These are phyloP conservation scores for Polyommatus iphigenia DNA, from an alignment of 2,888 invertebrate species.

Conservation along the genomic window DNA sequence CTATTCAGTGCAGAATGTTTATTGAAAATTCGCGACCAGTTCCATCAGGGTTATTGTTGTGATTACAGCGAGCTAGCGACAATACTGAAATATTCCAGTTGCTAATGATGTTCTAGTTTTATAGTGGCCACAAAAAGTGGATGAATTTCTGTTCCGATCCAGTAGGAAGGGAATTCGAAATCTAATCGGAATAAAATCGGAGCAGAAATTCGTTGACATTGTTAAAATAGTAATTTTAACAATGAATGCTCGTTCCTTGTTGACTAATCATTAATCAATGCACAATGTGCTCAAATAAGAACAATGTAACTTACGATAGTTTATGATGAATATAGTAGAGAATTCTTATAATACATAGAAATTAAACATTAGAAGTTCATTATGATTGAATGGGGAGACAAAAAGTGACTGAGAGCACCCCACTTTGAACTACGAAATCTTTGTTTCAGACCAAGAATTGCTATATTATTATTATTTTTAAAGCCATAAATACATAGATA, in stretches of 20 bases:
- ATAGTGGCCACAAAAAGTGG: neutral
- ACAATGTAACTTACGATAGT: neutral
- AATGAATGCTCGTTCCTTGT: too few relatives aligned
- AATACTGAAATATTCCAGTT: neutral
- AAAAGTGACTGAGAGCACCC: too few relatives aligned
- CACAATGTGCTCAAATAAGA: too few relatives aligned
- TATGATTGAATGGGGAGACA: neutral
- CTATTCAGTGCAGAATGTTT: conserved; percentile 9
- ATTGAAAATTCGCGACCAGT: neutral
- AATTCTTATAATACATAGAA: neutral
- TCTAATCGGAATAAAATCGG: too few relatives aligned
- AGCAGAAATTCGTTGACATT: too few relatives aligned
- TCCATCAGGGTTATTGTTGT: neutral
- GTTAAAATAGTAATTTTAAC: too few relatives aligned
- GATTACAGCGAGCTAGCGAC: neutral
- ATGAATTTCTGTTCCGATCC: neutral
- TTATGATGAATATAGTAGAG: neutral
- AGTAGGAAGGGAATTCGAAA: too few relatives aligned
- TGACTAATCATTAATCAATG: too few relatives aligned
- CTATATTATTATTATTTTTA: neutral
- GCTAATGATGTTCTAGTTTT: neutral
- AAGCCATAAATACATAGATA: neutral
- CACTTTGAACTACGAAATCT: neutral
- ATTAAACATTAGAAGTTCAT: neutral
- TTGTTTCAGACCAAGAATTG: neutral